Evolutionary conservation across 2,888 invertebrate genomes (phyloP).

Genomic region (Synergus itoensis): DNA sequence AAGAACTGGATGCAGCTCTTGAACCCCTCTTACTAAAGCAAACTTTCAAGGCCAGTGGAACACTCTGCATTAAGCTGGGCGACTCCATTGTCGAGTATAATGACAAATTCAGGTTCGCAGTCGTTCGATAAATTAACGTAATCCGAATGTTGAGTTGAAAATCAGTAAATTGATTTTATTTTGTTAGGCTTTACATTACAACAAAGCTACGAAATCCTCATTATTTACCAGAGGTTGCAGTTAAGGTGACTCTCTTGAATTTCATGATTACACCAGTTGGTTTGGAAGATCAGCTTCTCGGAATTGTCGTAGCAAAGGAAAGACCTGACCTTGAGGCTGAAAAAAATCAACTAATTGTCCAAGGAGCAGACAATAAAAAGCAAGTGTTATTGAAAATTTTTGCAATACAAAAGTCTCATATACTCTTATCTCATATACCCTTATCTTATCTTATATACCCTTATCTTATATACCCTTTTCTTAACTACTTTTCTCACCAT

Average conservation of each 20-base stretch:
- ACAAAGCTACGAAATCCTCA: slow-evolving; percentile 96
- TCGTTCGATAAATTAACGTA: neutral
- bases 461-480: too few species aligned
- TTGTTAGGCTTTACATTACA: slow-evolving; percentile 90
- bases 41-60: slow-evolving; percentile 92
- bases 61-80: slow-evolving; percentile 92
- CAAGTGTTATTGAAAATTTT: slow-evolving; percentile 55
- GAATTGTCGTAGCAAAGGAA: slow-evolving; percentile 95
- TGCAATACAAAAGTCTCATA: neutral
- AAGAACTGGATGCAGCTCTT: slow-evolving; percentile 94
- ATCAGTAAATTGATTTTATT: slow-evolving; percentile 22
- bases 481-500: too few species aligned
- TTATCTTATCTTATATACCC: too few species aligned
- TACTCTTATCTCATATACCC: too few species aligned
- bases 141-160: neutral
- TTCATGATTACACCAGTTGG: slow-evolving; percentile 96
- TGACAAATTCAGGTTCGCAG: slow-evolving; percentile 85
- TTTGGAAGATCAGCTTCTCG: slow-evolving; percentile 92
- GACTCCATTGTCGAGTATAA: slow-evolving; percentile 95
- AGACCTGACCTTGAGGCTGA: slow-evolving; percentile 95
- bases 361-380: slow-evolving; percentile 91
- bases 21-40: slow-evolving; percentile 93
- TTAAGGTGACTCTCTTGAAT: slow-evolving; percentile 94
- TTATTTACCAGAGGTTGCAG: slow-evolving; percentile 95
- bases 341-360: slow-evolving; percentile 92